Evolutionary conservation across 2,888 invertebrate species (phyloP).

Genomic region (Lithodes maja): DNA sequence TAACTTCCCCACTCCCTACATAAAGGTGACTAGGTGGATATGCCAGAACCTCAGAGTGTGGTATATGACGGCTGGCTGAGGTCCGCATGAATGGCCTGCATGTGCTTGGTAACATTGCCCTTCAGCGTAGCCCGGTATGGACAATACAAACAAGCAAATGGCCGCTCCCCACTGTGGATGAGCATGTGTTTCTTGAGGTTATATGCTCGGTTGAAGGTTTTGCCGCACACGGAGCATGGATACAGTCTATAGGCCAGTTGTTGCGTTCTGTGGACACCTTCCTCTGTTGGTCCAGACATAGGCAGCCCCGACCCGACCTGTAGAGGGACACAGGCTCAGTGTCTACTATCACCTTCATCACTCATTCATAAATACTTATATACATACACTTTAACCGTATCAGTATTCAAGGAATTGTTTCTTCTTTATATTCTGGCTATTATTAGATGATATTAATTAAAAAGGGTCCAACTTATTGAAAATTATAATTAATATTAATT

Average conservation of each 20-base stretch:
- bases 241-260: slow-evolving; percentile 8
- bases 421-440: too few species aligned
- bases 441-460: too few species aligned
- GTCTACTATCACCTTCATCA: slow-evolving; percentile 19
- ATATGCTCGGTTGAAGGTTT: slow-evolving; percentile 62
- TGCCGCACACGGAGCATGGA: slow-evolving; percentile 54
- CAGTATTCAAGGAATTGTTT: too few species aligned
- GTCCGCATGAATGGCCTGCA: slow-evolving; percentile 55
- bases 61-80: slow-evolving; percentile 26
- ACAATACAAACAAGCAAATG: slow-evolving; percentile 56
- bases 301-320: slow-evolving; percentile 50
- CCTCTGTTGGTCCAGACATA: slow-evolving; percentile 42
- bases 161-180: slow-evolving; percentile 57
- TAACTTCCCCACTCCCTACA: too few species aligned
- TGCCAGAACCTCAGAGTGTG: slow-evolving; percentile 26
- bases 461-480: too few species aligned
- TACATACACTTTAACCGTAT: too few species aligned
- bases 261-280: slow-evolving; percentile 17
- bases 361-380: too few species aligned
- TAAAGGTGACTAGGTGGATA: too few species aligned
- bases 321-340: slow-evolving; percentile 52
- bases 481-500: too few species aligned
- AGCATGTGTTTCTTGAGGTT: slow-evolving; percentile 60
- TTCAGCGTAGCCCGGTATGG: slow-evolving; percentile 60
- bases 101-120: slow-evolving; percentile 62